Percentiles rank a stretch among this genome's conserved stretches.
Conservation (phyloP, 1,140 invertebrate species). For the Anadara kagoshimensis region DNA sequence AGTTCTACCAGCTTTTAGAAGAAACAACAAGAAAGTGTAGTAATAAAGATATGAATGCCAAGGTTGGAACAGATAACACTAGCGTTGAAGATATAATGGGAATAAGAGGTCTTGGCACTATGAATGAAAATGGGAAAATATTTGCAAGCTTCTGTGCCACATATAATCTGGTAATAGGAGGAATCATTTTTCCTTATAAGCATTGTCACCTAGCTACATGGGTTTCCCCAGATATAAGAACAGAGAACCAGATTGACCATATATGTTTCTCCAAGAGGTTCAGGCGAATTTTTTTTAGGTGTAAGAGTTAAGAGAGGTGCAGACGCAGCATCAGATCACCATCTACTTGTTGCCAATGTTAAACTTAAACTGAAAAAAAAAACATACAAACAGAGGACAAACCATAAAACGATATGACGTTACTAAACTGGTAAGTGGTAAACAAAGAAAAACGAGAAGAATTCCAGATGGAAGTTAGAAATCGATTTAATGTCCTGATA, state of each 20-base stretch:
- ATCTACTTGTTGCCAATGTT: background rate
- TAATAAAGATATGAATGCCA: too few species aligned
- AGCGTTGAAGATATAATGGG: slow-evolving; percentile 28
- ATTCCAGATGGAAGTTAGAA: too few species aligned
- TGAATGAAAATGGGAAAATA: slow-evolving; percentile 34
- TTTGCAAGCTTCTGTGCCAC: background rate
- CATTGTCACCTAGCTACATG: too few species aligned
- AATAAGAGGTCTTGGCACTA: slow-evolving; percentile 23
- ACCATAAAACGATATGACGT: background rate
- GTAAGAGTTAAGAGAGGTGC: too few species aligned
- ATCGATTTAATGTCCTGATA: too few species aligned
- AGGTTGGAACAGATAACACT: too few species aligned
- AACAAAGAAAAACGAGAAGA: background rate
- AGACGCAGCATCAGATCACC: background rate
- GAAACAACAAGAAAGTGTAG: too few species aligned
- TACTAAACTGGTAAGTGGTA: background rate
- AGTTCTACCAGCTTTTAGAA: too few species aligned
- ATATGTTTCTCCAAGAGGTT: background rate
- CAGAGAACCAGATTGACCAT: background rate
- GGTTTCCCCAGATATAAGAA: background rate
- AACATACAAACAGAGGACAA: too few species aligned
- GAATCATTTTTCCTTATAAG: too few species aligned
- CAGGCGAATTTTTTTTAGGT: background rate
- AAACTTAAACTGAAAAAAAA: background rate
- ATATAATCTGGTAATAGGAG: background rate